Conservation (phyloP, 2,888 invertebrate species). For the Drosophila testacea region DNA sequence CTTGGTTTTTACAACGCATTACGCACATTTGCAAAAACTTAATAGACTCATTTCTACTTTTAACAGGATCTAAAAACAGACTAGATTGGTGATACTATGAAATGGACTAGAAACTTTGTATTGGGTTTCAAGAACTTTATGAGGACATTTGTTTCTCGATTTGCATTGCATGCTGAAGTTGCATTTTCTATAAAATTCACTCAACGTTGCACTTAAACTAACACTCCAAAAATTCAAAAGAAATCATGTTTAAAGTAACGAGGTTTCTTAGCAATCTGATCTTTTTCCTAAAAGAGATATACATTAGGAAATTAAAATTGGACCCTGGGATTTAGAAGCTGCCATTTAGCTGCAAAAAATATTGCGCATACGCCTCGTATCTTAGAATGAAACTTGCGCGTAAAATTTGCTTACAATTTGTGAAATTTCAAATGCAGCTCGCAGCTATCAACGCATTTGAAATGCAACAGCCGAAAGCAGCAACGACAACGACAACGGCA, state of each 20-base stretch:
- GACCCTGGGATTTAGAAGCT: neutral
- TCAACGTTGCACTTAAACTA: too few species aligned
- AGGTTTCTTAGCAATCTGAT: neutral
- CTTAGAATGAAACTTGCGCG: conserved; percentile 40
- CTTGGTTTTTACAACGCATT: too few species aligned
- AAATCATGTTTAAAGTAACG: neutral
- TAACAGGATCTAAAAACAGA: too few species aligned
- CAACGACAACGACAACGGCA: conserved; percentile 33
- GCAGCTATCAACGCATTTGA: conserved; percentile 41
- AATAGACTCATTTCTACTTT: too few species aligned
- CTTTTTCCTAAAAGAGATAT: neutral
- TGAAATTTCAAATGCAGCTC: conserved; percentile 44
- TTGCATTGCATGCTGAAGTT: neutral
- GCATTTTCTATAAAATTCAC: neutral
- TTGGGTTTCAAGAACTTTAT: too few species aligned
- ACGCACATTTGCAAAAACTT: too few species aligned
- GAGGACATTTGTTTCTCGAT: too few species aligned
- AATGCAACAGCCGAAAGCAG: conserved; percentile 58
- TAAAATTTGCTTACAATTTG: conserved; percentile 41
- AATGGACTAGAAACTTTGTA: too few species aligned
- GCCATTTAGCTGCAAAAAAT: conserved; percentile 8
- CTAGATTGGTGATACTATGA: too few species aligned
- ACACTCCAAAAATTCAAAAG: neutral
- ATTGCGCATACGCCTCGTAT: conserved; percentile 41
- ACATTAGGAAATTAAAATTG: neutral